These are phyloP conservation scores for Sebastes glaucus DNA, from an alignment of 2,797 vertebrate species.

Conservation along the genomic window DNA sequence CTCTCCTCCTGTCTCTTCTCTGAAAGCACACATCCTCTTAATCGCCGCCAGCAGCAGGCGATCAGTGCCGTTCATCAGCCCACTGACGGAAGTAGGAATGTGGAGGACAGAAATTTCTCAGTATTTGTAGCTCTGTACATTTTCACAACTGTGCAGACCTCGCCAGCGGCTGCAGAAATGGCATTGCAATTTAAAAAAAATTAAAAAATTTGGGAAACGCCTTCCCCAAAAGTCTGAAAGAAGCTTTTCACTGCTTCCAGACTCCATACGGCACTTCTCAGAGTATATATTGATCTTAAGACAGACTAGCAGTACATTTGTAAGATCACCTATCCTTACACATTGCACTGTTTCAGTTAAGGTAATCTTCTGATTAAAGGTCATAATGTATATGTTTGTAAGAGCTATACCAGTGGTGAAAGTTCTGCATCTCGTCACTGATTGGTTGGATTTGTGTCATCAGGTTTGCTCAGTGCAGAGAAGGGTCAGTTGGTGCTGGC, in stretches of 20 bases:
- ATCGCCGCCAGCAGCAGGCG: neutral
- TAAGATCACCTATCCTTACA: neutral
- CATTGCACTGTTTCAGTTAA: neutral
- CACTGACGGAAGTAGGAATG: neutral
- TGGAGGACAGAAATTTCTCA: neutral
- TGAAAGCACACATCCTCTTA: neutral
- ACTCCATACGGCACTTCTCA: neutral
- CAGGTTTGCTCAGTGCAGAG: slow-evolving; percentile 75
- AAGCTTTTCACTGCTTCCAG: neutral
- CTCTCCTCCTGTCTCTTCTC: neutral
- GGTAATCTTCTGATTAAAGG: neutral
- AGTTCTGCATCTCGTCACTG: neutral
- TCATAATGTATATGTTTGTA: neutral
- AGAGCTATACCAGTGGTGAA: neutral
- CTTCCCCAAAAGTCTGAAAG: neutral
- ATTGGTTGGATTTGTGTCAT: neutral
- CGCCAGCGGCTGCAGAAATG: neutral
- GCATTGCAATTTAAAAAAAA: neutral
- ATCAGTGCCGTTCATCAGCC: neutral
- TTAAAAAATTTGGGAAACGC: neutral
- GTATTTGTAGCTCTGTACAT: neutral
- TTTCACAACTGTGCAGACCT: neutral
- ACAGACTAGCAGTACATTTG: neutral
- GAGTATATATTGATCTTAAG: neutral
- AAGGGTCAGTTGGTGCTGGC: slow-evolving; percentile 92